Percentiles rank a stretch among this genome's conserved stretches.
Conservation (phyloP, 2,888 invertebrate species). For the Neria commutata region DNA sequence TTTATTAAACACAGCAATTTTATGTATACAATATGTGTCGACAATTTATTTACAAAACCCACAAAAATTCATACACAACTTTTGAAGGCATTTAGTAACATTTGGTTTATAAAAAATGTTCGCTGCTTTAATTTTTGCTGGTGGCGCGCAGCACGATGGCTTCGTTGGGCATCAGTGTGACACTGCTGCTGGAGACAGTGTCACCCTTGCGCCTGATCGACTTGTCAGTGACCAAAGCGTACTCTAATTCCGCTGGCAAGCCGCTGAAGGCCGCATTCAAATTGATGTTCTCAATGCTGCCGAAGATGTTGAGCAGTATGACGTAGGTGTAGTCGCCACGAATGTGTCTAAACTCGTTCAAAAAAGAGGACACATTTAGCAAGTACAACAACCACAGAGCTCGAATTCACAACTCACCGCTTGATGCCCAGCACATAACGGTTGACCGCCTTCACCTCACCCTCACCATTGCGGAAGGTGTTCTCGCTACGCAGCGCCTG, state of each 20-base stretch:
- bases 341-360: constrained; percentile 33
- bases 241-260: constrained; percentile 44
- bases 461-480: constrained; percentile 64
- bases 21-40: no score
- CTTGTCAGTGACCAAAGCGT: constrained; percentile 48
- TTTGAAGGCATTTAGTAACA: no score
- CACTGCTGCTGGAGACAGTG: constrained; percentile 34
- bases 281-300: constrained; percentile 55
- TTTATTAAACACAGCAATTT: no score
- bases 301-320: constrained; percentile 63
- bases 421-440: constrained; percentile 62
- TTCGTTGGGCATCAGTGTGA: constrained; percentile 49
- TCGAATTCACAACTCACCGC: constrained; percentile 42
- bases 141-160: constrained; percentile 46
- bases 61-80: no score
- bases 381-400: not conserved
- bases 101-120: no score
- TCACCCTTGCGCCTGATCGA: constrained; percentile 47
- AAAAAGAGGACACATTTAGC: not conserved
- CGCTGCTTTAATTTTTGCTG: constrained; percentile 23
- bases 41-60: no score
- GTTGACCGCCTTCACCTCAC: constrained; percentile 58
- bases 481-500: constrained; percentile 62
- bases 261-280: constrained; percentile 46
- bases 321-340: constrained; percentile 54